These are phyloP conservation scores for Scaptomyza caliginosa DNA, from an alignment of 2,888 invertebrate species.

Conservation along the genomic window DNA sequence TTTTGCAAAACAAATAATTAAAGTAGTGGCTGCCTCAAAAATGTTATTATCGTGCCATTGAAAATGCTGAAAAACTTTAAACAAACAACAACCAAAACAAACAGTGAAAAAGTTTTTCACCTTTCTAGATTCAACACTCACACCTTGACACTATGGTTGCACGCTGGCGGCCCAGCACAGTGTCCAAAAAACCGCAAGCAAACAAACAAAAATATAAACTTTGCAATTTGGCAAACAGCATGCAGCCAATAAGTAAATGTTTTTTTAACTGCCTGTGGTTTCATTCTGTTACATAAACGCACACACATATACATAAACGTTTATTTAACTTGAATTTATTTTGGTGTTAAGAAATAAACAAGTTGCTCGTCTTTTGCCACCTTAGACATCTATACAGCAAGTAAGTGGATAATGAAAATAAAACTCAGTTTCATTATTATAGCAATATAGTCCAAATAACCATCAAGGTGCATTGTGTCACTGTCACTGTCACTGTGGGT, in stretches of 20 bases:
- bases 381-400: neutral
- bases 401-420: slow-evolving; percentile 6
- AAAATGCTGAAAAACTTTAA: slow-evolving; percentile 8
- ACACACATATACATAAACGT: neutral
- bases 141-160: slow-evolving; percentile 31
- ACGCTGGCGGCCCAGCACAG: neutral
- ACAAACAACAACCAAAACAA: slow-evolving; percentile 30
- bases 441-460: neutral
- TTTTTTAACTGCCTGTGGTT: neutral
- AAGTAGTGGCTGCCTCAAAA: slow-evolving; percentile 1
- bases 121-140: slow-evolving; percentile 30
- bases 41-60: slow-evolving; percentile 12
- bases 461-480: neutral
- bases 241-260: slow-evolving; percentile 17
- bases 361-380: neutral
- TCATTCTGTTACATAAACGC: neutral
- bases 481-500: slow-evolving; percentile 11
- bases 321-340: neutral
- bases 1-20: neutral
- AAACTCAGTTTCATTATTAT: neutral
- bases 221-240: slow-evolving; percentile 55
- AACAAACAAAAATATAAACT: slow-evolving; percentile 47
- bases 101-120: slow-evolving; percentile 31
- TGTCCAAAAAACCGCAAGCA: neutral
- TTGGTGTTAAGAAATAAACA: neutral